Percentiles rank a stretch among this genome's conserved stretches.
Conservation (phyloP, 2,113 vertebrate genomes). For the Leucopsar rothschildi region DNA sequence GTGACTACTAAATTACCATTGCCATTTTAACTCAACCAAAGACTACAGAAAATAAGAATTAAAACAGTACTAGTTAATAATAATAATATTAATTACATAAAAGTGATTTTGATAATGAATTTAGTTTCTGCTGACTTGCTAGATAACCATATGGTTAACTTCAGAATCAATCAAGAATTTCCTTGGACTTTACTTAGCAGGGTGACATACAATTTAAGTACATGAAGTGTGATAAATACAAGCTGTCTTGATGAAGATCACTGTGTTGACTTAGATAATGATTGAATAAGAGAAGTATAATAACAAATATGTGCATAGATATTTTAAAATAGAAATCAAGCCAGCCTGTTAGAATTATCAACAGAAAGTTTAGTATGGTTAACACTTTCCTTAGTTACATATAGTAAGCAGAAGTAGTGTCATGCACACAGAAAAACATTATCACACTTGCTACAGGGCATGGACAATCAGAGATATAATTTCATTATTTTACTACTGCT, state of each 20-base stretch:
- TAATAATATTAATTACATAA: neutral
- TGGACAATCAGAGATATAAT: neutral
- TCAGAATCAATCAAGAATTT: constrained; percentile 53
- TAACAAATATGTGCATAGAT: neutral
- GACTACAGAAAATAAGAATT: neutral
- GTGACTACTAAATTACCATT: neutral
- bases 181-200: constrained; percentile 22
- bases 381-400: neutral
- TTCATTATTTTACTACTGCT: neutral
- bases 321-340: constrained; percentile 2
- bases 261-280: neutral
- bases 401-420: neutral
- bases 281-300: constrained; percentile 28
- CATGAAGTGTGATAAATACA: constrained; percentile 54
- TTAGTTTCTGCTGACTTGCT: constrained; percentile 12
- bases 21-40: neutral
- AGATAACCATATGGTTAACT: constrained; percentile 13
- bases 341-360: neutral
- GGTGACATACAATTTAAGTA: constrained; percentile 20
- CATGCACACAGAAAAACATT: neutral
- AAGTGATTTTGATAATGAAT: neutral
- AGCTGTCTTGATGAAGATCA: constrained; percentile 10
- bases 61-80: neutral
- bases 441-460: neutral
- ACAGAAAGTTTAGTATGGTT: neutral